A percentile compares a stretch with the other conserved stretches of the same genome.
Conservation (phyloP, 2,113 vertebrate genomes). For the Bolborhynchus lineola region DNA sequence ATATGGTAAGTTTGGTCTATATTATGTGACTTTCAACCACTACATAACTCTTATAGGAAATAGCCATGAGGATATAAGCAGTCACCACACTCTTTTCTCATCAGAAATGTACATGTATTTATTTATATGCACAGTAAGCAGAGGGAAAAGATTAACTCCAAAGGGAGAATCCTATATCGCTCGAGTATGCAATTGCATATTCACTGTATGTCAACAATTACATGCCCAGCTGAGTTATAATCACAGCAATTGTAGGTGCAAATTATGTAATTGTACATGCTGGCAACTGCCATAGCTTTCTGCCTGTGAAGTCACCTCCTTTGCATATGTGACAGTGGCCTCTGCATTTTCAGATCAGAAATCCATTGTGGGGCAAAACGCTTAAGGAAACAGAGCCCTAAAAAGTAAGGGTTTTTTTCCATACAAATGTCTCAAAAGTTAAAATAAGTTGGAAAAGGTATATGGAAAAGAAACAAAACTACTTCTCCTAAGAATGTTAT, state of each 20-base stretch:
- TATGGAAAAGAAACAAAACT: neutral
- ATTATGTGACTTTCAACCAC: neutral
- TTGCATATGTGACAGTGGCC: neutral
- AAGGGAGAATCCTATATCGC: neutral
- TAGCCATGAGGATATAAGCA: neutral
- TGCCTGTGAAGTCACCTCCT: neutral
- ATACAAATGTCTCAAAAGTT: neutral
- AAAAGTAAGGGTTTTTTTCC: neutral
- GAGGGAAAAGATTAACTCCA: conserved; percentile 27
- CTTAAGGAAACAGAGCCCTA: neutral
- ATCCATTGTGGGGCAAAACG: neutral
- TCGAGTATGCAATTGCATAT: neutral
- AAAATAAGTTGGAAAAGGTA: neutral
- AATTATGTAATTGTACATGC: neutral
- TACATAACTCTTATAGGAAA: neutral
- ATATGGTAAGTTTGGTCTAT: neutral
- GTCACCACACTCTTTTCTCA: conserved; percentile 22
- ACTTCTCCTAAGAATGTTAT: neutral
- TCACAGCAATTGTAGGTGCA: neutral
- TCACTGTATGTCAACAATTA: neutral
- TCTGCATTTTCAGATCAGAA: neutral
- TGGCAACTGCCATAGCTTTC: neutral
- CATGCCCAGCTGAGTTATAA: neutral
- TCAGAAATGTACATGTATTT: neutral
- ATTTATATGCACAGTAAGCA: conserved; percentile 11